Base-by-base conservation (phyloP, 2,888 invertebrate species). In the Chrysopilus asiliformis region DNA sequence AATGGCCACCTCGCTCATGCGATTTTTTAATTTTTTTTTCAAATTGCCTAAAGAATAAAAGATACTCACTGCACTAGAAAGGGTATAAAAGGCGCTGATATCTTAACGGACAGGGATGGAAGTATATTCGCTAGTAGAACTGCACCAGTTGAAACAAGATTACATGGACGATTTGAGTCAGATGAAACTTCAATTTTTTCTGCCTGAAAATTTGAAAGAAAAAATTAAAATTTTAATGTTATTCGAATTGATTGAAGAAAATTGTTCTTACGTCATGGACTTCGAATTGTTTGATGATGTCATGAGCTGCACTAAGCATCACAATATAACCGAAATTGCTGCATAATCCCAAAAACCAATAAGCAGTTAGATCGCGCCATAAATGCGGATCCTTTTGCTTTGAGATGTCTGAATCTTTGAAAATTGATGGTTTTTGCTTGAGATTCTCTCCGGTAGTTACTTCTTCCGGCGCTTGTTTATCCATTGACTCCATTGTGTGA, bases 241-340 rank as follows among this genome's bases (percentile, higher is more conserved):
- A n/a, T n/a, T n/a, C n/a, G n/a, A n/a, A n/a, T n/a, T n/a, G n/a
- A n/a, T n/a, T n/a, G n/a, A n/a, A n/a, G n/a, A n/a, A n/a, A n/a
- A n/a, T n/a, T 34, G 26, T n/a, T n/a, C n/a, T n/a, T n/a, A n/a
- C n/a, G n/a, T n/a, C n/a, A n/a, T n/a, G 29, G 5, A 16, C 43
- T 34, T 59, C 52, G 38, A 61, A 61, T 46, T 50, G 60, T 40
- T 45, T 63, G 38, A 52, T 58, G 35, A 86, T 81, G 56, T 87
- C 85, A 55, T 79, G 76, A 1, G 87, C 86, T 5, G 85, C 84
- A 53, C 78, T 80, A 36, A 86, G 62, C 85, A 86, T 86, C 17
- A 87, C 79, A 26, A 85, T 84, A 58, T 86, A 87, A 34, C 82
- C 83, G 59, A 80, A 86, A 62, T 86, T 89, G 58, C 87, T 87